These are phyloP conservation scores for Brachionus rubens DNA, from an alignment of 1,140 invertebrate genomes.

Conservation along the genomic window DNA sequence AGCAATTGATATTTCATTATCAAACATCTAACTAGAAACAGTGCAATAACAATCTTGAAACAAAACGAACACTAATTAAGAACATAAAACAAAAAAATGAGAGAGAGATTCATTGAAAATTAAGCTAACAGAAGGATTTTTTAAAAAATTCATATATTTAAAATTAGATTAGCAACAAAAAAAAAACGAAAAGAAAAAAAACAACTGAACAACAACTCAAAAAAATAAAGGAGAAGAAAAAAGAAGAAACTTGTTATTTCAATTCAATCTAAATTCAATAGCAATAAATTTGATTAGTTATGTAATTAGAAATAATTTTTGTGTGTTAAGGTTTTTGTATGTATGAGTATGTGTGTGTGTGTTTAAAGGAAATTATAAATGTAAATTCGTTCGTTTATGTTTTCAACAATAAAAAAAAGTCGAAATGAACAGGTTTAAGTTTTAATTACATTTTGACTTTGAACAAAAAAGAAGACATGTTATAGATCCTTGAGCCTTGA, in stretches of 20 bases:
- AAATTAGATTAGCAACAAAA: conserved; percentile 24
- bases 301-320: too few relatives aligned
- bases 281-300: conserved; percentile 39
- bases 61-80: background rate
- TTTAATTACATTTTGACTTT: too few relatives aligned
- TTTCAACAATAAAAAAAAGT: too few relatives aligned
- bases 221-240: background rate
- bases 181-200: conserved; percentile 14
- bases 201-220: too few relatives aligned
- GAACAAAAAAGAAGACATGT: too few relatives aligned
- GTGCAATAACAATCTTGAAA: too few relatives aligned
- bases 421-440: too few relatives aligned
- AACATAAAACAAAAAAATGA: conserved; percentile 25
- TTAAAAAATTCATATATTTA: background rate
- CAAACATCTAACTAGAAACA: background rate
- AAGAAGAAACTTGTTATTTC: background rate
- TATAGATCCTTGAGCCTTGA: too few relatives aligned
- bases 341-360: background rate
- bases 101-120: background rate
- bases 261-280: conserved; percentile 37
- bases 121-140: conserved; percentile 3
- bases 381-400: too few relatives aligned
- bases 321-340: too few relatives aligned
- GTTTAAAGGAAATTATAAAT: too few relatives aligned
- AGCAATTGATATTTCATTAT: conserved; percentile 2